phyloP scores from a whole-genome alignment of 2,888 invertebrate species.

The Laothoe populi region DNA sequence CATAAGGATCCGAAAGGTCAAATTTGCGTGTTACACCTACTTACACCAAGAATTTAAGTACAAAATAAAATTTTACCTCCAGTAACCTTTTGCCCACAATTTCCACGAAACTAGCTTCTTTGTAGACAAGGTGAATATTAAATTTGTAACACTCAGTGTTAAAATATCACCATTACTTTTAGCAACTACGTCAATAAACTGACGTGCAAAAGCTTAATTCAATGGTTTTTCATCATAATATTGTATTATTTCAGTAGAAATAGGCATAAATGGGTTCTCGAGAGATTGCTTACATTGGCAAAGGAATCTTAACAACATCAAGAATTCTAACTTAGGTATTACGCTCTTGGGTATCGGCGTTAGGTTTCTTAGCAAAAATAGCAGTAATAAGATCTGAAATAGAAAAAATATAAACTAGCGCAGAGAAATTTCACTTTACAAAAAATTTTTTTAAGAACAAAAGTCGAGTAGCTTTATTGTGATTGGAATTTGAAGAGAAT shows the following conservation, averaged over 20 bases:
- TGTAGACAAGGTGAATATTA: background rate
- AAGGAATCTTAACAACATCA: conserved; percentile 14
- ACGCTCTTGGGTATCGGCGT: conserved; percentile 12
- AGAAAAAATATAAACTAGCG: background rate
- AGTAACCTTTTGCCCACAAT: background rate
- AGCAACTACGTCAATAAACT: background rate
- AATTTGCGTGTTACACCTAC: background rate
- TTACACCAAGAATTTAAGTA: background rate
- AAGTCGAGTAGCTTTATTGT: background rate
- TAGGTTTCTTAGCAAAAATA: conserved; percentile 10
- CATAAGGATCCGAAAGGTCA: background rate
- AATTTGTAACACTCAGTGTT: background rate
- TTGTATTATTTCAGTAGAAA: conserved; percentile 8
- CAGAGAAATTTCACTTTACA: background rate
- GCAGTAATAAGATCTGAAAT: conserved; percentile 2
- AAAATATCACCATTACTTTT: background rate
- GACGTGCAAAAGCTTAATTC: background rate
- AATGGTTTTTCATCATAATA: background rate
- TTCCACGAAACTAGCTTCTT: background rate
- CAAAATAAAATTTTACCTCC: background rate
- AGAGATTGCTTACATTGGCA: conserved; percentile 7
- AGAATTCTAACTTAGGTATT: conserved; percentile 10
- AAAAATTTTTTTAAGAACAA: background rate
- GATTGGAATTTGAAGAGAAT: background rate
- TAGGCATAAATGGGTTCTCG: conserved; percentile 9